Evolutionary conservation across 2,113 vertebrate species (phyloP).

Genomic region (Phoxinus phoxinus): DNA sequence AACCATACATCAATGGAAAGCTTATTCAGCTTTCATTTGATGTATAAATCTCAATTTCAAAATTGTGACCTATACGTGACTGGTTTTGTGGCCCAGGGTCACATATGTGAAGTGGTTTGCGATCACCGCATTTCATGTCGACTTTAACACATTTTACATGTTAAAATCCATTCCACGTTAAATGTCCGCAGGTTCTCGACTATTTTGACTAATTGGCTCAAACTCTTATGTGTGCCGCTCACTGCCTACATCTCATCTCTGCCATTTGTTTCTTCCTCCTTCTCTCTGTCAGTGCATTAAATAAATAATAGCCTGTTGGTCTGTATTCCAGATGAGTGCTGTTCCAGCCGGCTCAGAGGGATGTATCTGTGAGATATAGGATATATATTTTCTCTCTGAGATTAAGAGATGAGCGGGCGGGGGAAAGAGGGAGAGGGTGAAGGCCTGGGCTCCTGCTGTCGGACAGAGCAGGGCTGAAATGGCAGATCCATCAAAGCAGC

Average conservation of each 20-base stretch:
- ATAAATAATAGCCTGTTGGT: slow-evolving; percentile 62
- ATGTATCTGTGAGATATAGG: slow-evolving; percentile 60
- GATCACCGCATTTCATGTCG: neutral
- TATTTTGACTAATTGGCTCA: slow-evolving; percentile 10
- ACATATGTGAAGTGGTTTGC: no score
- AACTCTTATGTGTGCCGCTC: slow-evolving; percentile 10
- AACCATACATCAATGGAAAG: no score
- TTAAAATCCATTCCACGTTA: neutral
- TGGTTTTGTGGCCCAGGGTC: no score
- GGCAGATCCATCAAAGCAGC: slow-evolving; percentile 78
- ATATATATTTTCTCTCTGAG: slow-evolving; percentile 61
- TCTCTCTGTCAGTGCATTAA: slow-evolving; percentile 59
- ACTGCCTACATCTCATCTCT: slow-evolving; percentile 13
- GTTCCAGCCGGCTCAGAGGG: slow-evolving; percentile 56
- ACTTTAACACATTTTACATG: neutral
- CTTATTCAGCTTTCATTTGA: no score
- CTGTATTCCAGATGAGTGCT: slow-evolving; percentile 62
- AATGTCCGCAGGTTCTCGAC: neutral
- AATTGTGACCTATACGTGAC: no score
- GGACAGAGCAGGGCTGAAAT: slow-evolving; percentile 69
- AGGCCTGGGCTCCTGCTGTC: slow-evolving; percentile 72
- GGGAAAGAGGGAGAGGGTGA: slow-evolving; percentile 58
- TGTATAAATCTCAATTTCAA: no score
- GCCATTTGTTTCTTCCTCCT: slow-evolving; percentile 36
- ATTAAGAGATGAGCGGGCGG: slow-evolving; percentile 59